These are phyloP conservation scores for Spialia ferax DNA, from an alignment of 2,888 invertebrate genomes.

Conservation along the genomic window DNA sequence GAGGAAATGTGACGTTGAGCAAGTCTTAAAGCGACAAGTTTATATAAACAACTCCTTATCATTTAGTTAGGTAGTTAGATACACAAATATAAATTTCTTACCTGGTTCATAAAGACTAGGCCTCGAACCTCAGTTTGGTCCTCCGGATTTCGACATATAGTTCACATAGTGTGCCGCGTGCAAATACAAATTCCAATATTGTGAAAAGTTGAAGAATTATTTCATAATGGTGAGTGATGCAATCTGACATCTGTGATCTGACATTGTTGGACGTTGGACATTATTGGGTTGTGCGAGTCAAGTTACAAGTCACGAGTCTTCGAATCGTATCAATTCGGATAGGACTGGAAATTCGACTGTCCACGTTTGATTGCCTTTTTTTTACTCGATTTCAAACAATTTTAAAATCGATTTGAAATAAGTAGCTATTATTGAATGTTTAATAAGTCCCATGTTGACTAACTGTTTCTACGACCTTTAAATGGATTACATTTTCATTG, in stretches of 20 bases:
- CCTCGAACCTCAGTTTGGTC: conserved; percentile 2
- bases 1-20: conserved; percentile 16
- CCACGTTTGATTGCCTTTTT: too few relatives aligned
- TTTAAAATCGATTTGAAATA: too few relatives aligned
- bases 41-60: conserved; percentile 18
- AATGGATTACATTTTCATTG: too few relatives aligned
- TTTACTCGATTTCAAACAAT: too few relatives aligned
- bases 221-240: neutral
- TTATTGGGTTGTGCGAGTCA: too few relatives aligned
- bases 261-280: too few relatives aligned
- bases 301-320: too few relatives aligned
- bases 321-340: too few relatives aligned
- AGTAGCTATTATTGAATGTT: too few relatives aligned
- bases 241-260: neutral
- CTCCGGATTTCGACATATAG: conserved; percentile 18
- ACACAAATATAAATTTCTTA: neutral
- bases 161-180: conserved; percentile 37
- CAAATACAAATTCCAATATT: conserved; percentile 18
- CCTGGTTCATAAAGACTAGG: neutral
- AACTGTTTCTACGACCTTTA: too few relatives aligned
- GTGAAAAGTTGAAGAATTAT: conserved; percentile 15
- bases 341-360: too few relatives aligned
- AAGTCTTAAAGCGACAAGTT: conserved; percentile 4
- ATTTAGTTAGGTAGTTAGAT: neutral
- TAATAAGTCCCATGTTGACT: too few relatives aligned